Percentiles rank a stretch among this genome's conserved stretches.
Evolutionary conservation across 1,140 invertebrate genomes (phyloP).

Genomic region (Heliconius congener): DNA sequence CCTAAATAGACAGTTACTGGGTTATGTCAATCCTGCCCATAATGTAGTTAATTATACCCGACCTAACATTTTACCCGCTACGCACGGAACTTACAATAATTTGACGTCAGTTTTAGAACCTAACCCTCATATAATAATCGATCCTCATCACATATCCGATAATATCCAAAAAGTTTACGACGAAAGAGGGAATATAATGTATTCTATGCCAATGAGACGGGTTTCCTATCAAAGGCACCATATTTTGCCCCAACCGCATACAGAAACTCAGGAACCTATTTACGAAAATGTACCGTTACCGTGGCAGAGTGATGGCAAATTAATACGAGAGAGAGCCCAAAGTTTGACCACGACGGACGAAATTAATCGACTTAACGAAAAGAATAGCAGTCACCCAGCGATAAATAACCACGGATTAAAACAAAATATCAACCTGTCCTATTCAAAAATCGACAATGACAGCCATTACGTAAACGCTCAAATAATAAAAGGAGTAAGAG

Average conservation of each 20-base stretch:
- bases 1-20: conserved; percentile 81
- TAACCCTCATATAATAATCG: conserved; percentile 73
- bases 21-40: conserved; percentile 67
- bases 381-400: conserved; percentile 69
- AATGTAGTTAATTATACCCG: conserved; percentile 61
- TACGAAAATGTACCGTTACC: conserved; percentile 89
- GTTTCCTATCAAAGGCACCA: conserved; percentile 77
- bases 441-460: conserved; percentile 55
- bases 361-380: conserved; percentile 73
- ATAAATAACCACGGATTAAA: conserved; percentile 55
- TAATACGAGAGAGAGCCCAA: conserved; percentile 83
- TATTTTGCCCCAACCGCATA: conserved; percentile 74
- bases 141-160: conserved; percentile 79
- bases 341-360: conserved; percentile 86
- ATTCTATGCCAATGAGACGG: conserved; percentile 82
- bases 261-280: conserved; percentile 85
- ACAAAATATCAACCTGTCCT: conserved; percentile 44
- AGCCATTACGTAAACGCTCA: conserved; percentile 77
- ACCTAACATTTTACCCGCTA: conserved; percentile 68
- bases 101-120: conserved; percentile 77
- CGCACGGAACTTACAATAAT: conserved; percentile 88
- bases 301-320: conserved; percentile 80
- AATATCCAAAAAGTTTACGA: conserved; percentile 84
- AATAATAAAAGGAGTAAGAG: conserved; percentile 68
- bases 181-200: conserved; percentile 83